These are phyloP conservation scores for Drosophila trapezifrons DNA, from an alignment of 1,140 invertebrate species.

Conservation along the genomic window DNA sequence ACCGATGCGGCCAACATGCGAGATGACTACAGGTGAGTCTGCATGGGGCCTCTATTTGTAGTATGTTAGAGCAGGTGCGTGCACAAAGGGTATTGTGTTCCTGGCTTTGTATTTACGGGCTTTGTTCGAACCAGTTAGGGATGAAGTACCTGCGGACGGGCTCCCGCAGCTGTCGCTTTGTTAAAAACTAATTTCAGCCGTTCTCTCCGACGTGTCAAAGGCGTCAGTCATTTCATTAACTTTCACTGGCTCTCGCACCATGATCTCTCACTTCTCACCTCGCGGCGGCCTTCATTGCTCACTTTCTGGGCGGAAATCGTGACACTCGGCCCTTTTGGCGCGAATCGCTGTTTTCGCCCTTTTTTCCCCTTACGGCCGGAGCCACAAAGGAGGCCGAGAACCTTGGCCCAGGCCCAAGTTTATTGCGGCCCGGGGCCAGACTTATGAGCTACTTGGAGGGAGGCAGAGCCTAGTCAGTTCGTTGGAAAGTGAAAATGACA, in stretches of 20 bases:
- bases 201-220: constrained; percentile 44
- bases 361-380: constrained; percentile 12
- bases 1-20: constrained; percentile 81
- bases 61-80: not conserved
- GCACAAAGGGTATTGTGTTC: constrained; percentile 19
- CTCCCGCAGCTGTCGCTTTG: constrained; percentile 51
- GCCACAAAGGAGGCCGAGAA: constrained; percentile 14
- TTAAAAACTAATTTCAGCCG: constrained; percentile 66
- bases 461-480: constrained; percentile 33
- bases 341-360: constrained; percentile 32
- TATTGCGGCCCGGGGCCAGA: constrained; percentile 27
- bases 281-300: constrained; percentile 27
- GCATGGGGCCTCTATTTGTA: not conserved
- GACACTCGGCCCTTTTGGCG: constrained; percentile 42
- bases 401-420: constrained; percentile 58
- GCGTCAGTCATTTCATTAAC: constrained; percentile 67
- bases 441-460: constrained; percentile 32
- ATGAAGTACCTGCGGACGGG: constrained; percentile 40
- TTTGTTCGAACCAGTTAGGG: constrained; percentile 24
- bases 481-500: constrained; percentile 52
- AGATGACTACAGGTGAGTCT: constrained; percentile 84
- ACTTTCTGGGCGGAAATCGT: constrained; percentile 44
- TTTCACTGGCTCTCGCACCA: constrained; percentile 45
- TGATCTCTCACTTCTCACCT: constrained; percentile 20
- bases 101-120: constrained; percentile 13